These are phyloP conservation scores for Pristionchus arcanus DNA, from an alignment of 2,888 invertebrate species.

Conservation along the genomic window DNA sequence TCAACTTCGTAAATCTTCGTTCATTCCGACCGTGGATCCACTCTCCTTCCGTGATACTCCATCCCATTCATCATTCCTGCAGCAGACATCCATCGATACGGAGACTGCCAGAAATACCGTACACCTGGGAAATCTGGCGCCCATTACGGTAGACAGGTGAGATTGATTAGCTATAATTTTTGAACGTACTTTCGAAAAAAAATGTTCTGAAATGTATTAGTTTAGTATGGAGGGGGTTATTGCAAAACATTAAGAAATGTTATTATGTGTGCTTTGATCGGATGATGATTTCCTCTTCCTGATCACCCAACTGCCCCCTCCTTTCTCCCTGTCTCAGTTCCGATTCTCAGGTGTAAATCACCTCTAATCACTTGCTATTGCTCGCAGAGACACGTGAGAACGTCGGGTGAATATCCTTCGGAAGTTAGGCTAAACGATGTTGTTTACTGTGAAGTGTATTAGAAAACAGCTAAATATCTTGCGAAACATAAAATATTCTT, in stretches of 20 bases:
- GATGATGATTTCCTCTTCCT: no score
- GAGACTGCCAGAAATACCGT: conserved; percentile 11
- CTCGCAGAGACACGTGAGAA: not conserved
- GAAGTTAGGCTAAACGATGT: not conserved
- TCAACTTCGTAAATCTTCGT: conserved; percentile 62
- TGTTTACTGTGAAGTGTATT: not conserved
- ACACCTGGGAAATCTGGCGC: conserved; percentile 40
- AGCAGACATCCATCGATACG: conserved; percentile 26
- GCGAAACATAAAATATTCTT: not conserved
- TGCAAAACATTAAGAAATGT: no score
- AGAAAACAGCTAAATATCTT: not conserved
- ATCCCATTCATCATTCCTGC: not conserved
- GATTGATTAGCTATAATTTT: not conserved
- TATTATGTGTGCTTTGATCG: no score
- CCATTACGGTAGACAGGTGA: conserved; percentile 36
- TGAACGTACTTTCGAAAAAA: no score
- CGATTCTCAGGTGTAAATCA: not conserved
- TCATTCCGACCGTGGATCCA: conserved; percentile 59
- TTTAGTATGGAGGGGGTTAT: no score
- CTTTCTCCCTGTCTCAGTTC: not conserved
- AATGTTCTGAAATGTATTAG: no score
- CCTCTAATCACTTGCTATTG: not conserved
- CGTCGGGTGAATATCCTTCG: not conserved
- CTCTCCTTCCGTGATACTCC: conserved; percentile 62
- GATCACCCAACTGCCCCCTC: not conserved